Evolutionary conservation across 2,113 vertebrate genomes (phyloP).

Genomic region (Mus pahari): DNA sequence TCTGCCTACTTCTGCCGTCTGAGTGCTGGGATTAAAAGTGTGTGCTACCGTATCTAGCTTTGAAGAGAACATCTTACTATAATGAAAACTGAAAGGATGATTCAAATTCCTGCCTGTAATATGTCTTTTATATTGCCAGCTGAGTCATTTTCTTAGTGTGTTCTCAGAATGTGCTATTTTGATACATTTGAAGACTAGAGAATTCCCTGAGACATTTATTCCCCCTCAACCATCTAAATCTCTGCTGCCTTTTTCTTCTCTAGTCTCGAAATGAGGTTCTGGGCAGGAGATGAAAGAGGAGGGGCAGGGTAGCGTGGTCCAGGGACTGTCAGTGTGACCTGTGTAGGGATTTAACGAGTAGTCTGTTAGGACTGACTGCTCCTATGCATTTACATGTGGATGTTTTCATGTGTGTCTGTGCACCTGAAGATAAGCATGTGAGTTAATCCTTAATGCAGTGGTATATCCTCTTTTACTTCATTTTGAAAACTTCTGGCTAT

Average conservation of each 20-base stretch:
- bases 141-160: slow-evolving; percentile 16
- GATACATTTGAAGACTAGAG: slow-evolving; percentile 55
- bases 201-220: slow-evolving; percentile 47
- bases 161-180: slow-evolving; percentile 22
- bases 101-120: slow-evolving; percentile 43
- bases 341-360: rapidly evolving
- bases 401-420: neutral
- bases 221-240: neutral
- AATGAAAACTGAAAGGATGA: slow-evolving; percentile 42
- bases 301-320: neutral
- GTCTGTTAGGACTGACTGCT: rapidly evolving
- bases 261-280: neutral
- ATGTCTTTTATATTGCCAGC: slow-evolving; percentile 47
- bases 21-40: neutral
- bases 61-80: slow-evolving; percentile 54
- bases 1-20: neutral
- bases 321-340: neutral
- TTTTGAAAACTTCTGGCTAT: neutral
- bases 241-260: neutral
- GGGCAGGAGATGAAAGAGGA: slow-evolving; percentile 40
- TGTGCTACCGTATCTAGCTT: neutral
- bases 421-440: neutral
- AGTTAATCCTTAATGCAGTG: neutral
- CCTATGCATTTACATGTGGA: no score
- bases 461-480: neutral